phyloP scores from a whole-genome alignment of 2,888 invertebrate species.

The Exocentrus adspersus region DNA sequence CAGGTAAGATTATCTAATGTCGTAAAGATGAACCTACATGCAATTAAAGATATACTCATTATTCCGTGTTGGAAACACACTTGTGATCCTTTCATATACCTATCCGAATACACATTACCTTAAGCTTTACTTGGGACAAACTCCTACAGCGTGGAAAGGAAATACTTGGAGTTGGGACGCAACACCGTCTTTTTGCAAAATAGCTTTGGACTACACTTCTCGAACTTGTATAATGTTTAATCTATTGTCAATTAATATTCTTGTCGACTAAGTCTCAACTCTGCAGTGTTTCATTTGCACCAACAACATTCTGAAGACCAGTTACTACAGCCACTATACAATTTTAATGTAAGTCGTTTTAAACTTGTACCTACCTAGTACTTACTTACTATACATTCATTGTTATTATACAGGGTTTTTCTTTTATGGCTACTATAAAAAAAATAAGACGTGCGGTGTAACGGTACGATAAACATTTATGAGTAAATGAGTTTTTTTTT shows the following conservation, averaged over 20 bases:
- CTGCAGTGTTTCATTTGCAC: not conserved
- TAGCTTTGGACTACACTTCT: too few relatives aligned
- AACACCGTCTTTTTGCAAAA: too few relatives aligned
- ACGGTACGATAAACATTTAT: too few relatives aligned
- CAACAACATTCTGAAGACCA: not conserved
- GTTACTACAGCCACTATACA: not conserved
- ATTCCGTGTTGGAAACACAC: slow-evolving; percentile 44
- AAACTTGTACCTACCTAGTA: not conserved
- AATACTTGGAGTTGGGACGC: slow-evolving; percentile 5
- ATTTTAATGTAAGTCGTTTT: not conserved
- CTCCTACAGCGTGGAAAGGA: not conserved
- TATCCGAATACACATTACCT: slow-evolving; percentile 27
- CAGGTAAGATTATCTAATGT: too few relatives aligned
- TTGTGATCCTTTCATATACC: slow-evolving; percentile 48
- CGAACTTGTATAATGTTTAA: not conserved
- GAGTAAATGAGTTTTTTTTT: too few relatives aligned
- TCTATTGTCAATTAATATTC: not conserved
- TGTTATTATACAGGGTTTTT: slow-evolving; percentile 3
- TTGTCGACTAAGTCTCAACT: not conserved
- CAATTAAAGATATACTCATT: slow-evolving; percentile 31
- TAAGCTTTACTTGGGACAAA: slow-evolving; percentile 12
- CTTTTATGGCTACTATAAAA: not conserved
- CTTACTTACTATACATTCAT: not conserved
- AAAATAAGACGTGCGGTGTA: not conserved
- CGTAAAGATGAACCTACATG: not conserved